Base-by-base conservation (phyloP, 1,140 invertebrate genomes). In the Maconellicoccus hirsutus region DNA sequence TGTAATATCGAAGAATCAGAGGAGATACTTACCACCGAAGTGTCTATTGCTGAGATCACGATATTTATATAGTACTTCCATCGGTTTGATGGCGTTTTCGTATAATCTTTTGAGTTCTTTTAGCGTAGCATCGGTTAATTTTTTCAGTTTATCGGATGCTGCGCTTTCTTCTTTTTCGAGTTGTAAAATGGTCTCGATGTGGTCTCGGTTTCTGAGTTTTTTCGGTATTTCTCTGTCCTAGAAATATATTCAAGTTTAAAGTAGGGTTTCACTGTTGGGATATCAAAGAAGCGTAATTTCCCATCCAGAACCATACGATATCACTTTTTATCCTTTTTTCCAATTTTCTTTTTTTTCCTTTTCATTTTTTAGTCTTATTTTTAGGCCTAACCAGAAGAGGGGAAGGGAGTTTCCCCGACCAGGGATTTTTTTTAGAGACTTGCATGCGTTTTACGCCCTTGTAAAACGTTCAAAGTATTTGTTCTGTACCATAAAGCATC, bases 51-150 rank as follows among this genome's bases (percentile, higher is more conserved):
- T 95, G 52, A 96, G 84, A 78, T 96, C 92, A 76, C 91, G 85
- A 77, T 95, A 96, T 79, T 94, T 96, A 79, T 94, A 96, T 19
- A 93, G 79, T 10, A 83, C 85, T 82, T 96, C 94, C 75, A 96
- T 81, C 8, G 93, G 94, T 79, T 93, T 92, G 12, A 97, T 92
- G 0, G 91, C 89, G 70, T 84, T 86, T 77, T 94, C 91, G 75
- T 96, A 94, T 21, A 95, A 82, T 76, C 85, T 87, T 78, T 95
- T 96, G 70, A 96, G 81, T 73, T 96, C 92, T 73, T 88, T 87
- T 4, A 96, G 83, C 22, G 92, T 87, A 8, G 87, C 83, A 70
- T 93, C 87, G 7, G 88, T 87, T 26, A 87, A 84, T 80, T 86
- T 89, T 42, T 88, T 84, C 59, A 91, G 81, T 22, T 61, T 27